A percentile compares a stretch with the other conserved stretches of the same genome.
Evolutionary conservation across 2,797 vertebrate genomes (phyloP).

Genomic region (Sphenopsis melanotis): DNA sequence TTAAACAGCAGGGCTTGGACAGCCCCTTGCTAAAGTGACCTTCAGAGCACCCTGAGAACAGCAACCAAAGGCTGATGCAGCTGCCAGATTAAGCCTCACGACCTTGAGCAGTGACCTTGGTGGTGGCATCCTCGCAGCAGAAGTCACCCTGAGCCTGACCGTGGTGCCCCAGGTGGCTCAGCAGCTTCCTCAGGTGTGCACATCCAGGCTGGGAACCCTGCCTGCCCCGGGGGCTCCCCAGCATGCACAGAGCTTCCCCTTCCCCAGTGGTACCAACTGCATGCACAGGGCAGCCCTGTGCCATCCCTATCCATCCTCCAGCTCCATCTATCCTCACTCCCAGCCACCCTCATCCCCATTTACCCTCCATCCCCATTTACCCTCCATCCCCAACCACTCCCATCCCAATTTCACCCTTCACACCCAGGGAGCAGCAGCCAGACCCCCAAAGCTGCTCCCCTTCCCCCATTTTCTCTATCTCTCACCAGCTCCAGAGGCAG

Average conservation of each 20-base stretch:
- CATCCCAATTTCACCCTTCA: background rate
- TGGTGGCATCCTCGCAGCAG: rapidly evolving
- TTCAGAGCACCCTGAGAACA: background rate
- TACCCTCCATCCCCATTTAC: too few relatives aligned
- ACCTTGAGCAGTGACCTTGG: background rate
- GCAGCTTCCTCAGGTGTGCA: background rate
- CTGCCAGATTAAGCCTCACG: background rate
- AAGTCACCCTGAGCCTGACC: background rate
- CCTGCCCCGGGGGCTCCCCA: rapidly evolving
- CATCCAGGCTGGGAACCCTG: background rate
- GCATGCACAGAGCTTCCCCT: rapidly evolving
- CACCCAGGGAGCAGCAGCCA: background rate
- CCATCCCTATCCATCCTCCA: background rate
- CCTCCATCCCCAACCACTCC: background rate
- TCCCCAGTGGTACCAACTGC: background rate
- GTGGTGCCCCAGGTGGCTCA: rapidly evolving
- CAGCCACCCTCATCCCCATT: too few relatives aligned
- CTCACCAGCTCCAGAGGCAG: background rate
- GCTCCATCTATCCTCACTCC: too few relatives aligned
- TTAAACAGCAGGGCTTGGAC: rapidly evolving
- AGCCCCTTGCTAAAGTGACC: background rate
- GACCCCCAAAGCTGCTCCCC: background rate
- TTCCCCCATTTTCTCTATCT: background rate
- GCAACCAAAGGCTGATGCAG: background rate
- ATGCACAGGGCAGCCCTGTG: rapidly evolving